Evolutionary conservation across 1,140 invertebrate genomes (phyloP), one percentile per base, ranked within the genome.

Genomic region (Ooceraea biroi): DNA sequence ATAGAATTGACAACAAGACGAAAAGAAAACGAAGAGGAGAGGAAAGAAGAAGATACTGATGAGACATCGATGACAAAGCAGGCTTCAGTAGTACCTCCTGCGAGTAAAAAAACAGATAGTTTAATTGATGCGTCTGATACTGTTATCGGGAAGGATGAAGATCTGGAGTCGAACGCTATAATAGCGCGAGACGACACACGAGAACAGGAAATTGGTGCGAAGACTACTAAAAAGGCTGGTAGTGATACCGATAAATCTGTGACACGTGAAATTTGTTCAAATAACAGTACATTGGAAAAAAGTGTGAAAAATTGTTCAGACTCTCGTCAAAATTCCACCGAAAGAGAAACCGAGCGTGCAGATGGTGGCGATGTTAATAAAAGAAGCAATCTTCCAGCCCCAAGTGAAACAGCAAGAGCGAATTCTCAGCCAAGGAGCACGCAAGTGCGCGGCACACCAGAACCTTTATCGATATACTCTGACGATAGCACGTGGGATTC

Each of bases 401-500:
- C 50, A 17, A 30, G 7, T 17, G 65, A 78, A 17, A 17, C 14
- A 14, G 0, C 36, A 11, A 55, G 5, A 11, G 4, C 11, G 14
- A 68, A 27, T 19, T 68, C 30, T 25, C 74, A 55, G 1, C 10
- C 30, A 22, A 4, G 22, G 36, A 57, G 11, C 36, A 2, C 1
- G 5, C 61, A 44, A 0, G 4, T 78, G 10, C 82, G 19, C 1
- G 52, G 17, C 55, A 66, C 83, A 25, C 27, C 68, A 0, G 76
- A 88, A 3, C 57, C 25, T 14, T 69, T 44, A 5, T 76, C 85
- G 0, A 92, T 93, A 61, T 94, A 94, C 55, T 92, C 92, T 0
- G 93, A 94, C 17, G 93, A 94, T 4, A 94, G 92, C 84, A 93
- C 91, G 4, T 65, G 90, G 66, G 92, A 94, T 8, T 71, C 80